Evolutionary conservation across 1,140 invertebrate genomes (phyloP).

Genomic region (Mactra quadrangularis): DNA sequence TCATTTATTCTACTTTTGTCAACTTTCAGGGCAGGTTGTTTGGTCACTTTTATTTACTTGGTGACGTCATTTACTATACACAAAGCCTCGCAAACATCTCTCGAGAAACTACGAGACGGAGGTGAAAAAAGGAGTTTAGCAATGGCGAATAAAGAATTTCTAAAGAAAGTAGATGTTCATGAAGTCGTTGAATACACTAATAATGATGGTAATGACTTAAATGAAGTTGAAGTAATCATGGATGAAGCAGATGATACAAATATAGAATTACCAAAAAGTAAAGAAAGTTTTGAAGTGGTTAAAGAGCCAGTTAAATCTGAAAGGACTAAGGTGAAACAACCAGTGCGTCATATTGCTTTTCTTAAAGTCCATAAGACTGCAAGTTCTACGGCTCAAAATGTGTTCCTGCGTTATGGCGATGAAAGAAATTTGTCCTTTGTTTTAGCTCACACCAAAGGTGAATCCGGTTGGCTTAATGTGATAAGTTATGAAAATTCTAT

Average conservation of each 20-base stretch:
- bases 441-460: conserved; percentile 58
- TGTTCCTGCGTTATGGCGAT: conserved; percentile 65
- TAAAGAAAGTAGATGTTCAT: background rate
- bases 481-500: conserved; percentile 23
- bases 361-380: conserved; percentile 73
- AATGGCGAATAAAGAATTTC: background rate
- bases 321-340: background rate
- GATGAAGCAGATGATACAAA: background rate
- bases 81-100: background rate
- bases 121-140: background rate
- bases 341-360: conserved; percentile 64
- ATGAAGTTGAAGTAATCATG: background rate
- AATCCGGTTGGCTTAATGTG: conserved; percentile 32
- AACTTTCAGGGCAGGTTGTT: conserved; percentile 13
- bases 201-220: background rate
- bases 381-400: conserved; percentile 69
- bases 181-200: background rate
- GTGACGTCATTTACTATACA: conserved; percentile 13
- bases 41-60: conserved; percentile 18
- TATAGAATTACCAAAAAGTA: background rate
- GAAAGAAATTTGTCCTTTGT: conserved; percentile 61
- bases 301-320: background rate
- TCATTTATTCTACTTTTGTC: background rate
- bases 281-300: background rate
- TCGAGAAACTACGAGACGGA: background rate